Evolutionary conservation across 2,888 invertebrate genomes (phyloP).

Genomic region (Apodemia hepburni): DNA sequence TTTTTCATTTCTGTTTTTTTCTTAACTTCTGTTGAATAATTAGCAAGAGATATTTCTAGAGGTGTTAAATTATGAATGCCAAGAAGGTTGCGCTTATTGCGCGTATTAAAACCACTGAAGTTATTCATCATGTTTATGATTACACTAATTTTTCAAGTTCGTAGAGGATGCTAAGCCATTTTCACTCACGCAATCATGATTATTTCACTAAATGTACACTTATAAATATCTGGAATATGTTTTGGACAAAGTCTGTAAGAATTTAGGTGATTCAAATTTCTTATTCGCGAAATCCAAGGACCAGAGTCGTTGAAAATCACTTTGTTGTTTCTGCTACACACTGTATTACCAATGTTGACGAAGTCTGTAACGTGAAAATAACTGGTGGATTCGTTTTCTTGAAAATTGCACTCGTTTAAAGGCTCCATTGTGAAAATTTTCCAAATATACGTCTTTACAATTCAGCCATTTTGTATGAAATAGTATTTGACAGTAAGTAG

Average conservation of each 20-base stretch:
- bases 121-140: slow-evolving; percentile 53
- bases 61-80: slow-evolving; percentile 41
- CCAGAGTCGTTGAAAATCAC: slow-evolving; percentile 43
- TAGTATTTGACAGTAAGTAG: background rate
- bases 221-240: slow-evolving; percentile 52
- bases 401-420: slow-evolving; percentile 49
- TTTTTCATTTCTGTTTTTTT: slow-evolving; percentile 48
- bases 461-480: slow-evolving; percentile 74
- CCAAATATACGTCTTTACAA: slow-evolving; percentile 69
- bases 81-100: slow-evolving; percentile 48
- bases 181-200: slow-evolving; percentile 47
- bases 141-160: slow-evolving; percentile 41
- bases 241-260: slow-evolving; percentile 49
- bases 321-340: slow-evolving; percentile 40
- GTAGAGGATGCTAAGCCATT: slow-evolving; percentile 51
- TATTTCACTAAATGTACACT: slow-evolving; percentile 38
- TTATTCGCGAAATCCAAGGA: slow-evolving; percentile 43
- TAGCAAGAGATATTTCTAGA: slow-evolving; percentile 47
- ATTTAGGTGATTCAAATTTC: slow-evolving; percentile 43
- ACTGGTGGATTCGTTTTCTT: slow-evolving; percentile 52
- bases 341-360: slow-evolving; percentile 47
- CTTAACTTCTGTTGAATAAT: slow-evolving; percentile 50
- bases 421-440: slow-evolving; percentile 69
- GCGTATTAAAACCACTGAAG: slow-evolving; percentile 44
- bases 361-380: slow-evolving; percentile 42